These are phyloP conservation scores for Oophaga pumilio DNA, from an alignment of 2,113 vertebrate genomes.

Conservation along the genomic window DNA sequence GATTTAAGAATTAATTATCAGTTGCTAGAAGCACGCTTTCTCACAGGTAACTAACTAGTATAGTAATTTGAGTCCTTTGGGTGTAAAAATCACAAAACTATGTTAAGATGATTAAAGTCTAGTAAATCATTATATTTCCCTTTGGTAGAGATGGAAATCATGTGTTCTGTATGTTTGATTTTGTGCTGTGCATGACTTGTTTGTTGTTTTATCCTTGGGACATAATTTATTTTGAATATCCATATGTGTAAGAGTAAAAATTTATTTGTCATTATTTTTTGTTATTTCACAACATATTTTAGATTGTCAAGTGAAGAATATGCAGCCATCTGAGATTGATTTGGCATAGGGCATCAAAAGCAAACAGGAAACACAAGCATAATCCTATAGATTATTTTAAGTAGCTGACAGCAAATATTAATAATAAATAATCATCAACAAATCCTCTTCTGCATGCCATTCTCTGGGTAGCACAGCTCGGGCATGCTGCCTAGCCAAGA, in stretches of 20 bases:
- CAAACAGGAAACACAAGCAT: background rate
- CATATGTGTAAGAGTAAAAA: background rate
- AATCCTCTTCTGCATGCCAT: background rate
- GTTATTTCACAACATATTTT: background rate
- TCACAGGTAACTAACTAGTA: slow-evolving; percentile 69
- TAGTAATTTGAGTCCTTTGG: slow-evolving; percentile 64
- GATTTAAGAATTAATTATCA: slow-evolving; percentile 79
- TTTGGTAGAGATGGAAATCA: slow-evolving; percentile 59
- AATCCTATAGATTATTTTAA: background rate
- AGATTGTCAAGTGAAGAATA: background rate
- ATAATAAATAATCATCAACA: slow-evolving; percentile 6
- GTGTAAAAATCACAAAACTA: slow-evolving; percentile 70
- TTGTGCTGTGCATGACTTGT: slow-evolving; percentile 60
- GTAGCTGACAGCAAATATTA: background rate
- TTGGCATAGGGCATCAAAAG: background rate
- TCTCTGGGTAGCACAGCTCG: background rate
- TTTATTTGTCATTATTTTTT: background rate
- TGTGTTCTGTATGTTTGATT: slow-evolving; percentile 62
- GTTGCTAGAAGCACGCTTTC: slow-evolving; percentile 71
- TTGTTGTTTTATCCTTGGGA: slow-evolving; percentile 31
- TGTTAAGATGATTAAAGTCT: slow-evolving; percentile 66
- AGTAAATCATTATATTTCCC: slow-evolving; percentile 62
- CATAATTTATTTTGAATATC: background rate
- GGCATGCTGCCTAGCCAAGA: background rate
- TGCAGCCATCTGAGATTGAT: background rate